Evolutionary conservation across 2,113 vertebrate species (phyloP).

Genomic region (Macroglossus sobrinus): DNA sequence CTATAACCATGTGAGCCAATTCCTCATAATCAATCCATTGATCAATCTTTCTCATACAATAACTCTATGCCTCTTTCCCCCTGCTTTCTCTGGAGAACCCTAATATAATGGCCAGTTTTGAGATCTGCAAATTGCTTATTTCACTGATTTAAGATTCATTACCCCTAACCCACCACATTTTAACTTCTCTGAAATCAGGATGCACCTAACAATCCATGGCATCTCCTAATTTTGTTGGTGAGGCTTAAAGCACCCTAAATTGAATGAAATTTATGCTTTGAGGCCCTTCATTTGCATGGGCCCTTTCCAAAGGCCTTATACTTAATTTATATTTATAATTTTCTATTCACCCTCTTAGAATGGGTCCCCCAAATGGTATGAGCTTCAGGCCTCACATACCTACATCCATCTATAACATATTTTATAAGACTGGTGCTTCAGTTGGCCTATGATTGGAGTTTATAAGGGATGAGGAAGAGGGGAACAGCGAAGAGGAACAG

Average conservation of each 20-base stretch:
- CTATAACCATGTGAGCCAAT: background rate
- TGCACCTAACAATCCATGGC: background rate
- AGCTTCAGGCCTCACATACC: background rate
- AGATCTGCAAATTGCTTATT: background rate
- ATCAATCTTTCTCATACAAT: background rate
- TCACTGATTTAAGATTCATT: background rate
- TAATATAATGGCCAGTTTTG: background rate
- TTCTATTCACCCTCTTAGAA: background rate
- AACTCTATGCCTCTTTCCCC: background rate
- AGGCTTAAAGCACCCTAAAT: background rate
- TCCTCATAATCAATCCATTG: background rate
- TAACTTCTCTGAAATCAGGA: background rate
- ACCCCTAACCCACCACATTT: background rate
- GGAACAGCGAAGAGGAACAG: background rate
- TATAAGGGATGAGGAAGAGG: background rate
- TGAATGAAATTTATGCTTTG: background rate
- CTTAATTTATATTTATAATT: background rate
- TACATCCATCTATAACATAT: background rate
- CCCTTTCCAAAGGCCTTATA: background rate
- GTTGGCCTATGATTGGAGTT: background rate
- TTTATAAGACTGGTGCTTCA: background rate
- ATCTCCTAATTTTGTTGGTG: background rate
- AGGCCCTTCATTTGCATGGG: background rate
- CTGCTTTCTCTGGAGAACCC: background rate
- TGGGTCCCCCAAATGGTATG: background rate